Evolutionary conservation across 2,888 invertebrate genomes (phyloP).

Genomic region (Lomographa bimaculata): DNA sequence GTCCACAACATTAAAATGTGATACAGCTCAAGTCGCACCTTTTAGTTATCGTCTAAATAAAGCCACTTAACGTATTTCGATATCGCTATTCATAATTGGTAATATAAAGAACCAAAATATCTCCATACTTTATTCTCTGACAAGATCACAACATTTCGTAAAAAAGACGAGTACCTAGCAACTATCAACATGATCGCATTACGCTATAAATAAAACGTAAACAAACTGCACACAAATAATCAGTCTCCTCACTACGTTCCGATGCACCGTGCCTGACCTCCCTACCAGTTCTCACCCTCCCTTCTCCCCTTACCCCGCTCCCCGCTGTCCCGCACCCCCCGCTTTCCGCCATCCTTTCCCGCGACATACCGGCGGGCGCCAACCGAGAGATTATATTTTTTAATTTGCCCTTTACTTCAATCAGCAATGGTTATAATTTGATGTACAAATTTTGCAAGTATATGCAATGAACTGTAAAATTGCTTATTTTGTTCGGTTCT

Average conservation of each 20-base stretch:
- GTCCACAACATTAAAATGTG: too few relatives aligned
- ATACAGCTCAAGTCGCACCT: too few relatives aligned
- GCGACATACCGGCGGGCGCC: constrained; percentile 74
- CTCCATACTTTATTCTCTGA: too few relatives aligned
- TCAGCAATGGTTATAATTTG: constrained; percentile 23
- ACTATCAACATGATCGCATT: constrained; percentile 1
- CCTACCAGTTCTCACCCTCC: constrained; percentile 49
- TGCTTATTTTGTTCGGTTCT: not conserved
- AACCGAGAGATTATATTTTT: constrained; percentile 48
- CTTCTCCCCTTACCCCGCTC: constrained; percentile 25
- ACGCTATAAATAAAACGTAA: not conserved
- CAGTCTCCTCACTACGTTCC: constrained; percentile 41
- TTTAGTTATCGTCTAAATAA: too few relatives aligned
- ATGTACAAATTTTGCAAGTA: too few relatives aligned
- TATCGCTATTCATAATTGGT: too few relatives aligned
- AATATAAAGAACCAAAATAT: too few relatives aligned
- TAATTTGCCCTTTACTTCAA: constrained; percentile 35
- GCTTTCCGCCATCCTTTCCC: constrained; percentile 38
- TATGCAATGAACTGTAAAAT: too few relatives aligned
- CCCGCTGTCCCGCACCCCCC: constrained; percentile 25
- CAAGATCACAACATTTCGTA: too few relatives aligned
- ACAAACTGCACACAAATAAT: constrained; percentile 1
- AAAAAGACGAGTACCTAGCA: too few relatives aligned
- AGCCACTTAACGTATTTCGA: too few relatives aligned
- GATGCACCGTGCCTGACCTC: constrained; percentile 71